A percentile compares a stretch with the other conserved stretches of the same genome.
Evolutionary conservation across 2,113 vertebrate genomes (phyloP).

Genomic region (Cisticola juncidis): DNA sequence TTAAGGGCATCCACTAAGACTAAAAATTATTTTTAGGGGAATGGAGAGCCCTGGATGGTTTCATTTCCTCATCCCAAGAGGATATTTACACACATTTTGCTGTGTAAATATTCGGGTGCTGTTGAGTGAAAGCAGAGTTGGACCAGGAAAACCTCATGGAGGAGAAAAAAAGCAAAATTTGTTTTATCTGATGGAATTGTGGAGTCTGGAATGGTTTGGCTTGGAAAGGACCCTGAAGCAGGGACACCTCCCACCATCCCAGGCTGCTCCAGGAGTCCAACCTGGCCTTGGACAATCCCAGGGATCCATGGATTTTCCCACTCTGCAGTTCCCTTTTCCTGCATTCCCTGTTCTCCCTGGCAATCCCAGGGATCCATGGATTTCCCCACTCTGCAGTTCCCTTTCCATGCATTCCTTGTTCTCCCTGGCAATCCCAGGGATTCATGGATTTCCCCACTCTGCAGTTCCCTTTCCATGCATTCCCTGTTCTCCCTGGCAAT

Average conservation of each 20-base stretch:
- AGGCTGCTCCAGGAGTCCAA: background rate
- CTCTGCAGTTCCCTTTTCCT: no score
- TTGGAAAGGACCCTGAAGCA: background rate
- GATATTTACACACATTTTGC: rapidly evolving
- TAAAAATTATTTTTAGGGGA: background rate
- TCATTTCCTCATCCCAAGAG: background rate
- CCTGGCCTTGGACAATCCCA: background rate
- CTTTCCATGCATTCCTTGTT: background rate
- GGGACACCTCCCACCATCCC: background rate
- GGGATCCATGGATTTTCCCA: background rate
- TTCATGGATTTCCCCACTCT: background rate
- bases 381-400: background rate
- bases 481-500: background rate
- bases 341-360: no score
- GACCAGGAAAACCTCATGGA: background rate
- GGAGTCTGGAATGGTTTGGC: background rate
- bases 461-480: background rate
- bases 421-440: background rate
- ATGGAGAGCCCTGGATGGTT: background rate
- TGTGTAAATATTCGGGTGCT: background rate
- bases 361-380: background rate
- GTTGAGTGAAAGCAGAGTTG: background rate
- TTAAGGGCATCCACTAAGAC: background rate
- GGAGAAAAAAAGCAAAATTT: background rate
- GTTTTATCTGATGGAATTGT: background rate